Evolutionary conservation across 2,797 vertebrate genomes (phyloP), one percentile per base, ranked within the genome.

Genomic region (Pseudomugil tenellus): DNA sequence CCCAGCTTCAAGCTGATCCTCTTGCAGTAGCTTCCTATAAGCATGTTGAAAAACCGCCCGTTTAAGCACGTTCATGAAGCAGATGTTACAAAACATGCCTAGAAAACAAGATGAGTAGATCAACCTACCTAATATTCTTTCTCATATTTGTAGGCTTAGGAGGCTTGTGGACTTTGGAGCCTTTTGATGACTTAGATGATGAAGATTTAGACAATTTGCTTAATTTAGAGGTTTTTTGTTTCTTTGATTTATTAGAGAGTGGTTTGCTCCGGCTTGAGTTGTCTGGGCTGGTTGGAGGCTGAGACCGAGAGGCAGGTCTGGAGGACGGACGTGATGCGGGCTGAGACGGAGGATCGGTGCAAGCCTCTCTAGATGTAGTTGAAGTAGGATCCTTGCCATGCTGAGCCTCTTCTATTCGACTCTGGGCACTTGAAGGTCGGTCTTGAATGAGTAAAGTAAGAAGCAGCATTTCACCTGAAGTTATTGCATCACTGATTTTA

Each of bases 1-100:
- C 76, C 97, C 97, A 0, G 97, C 95, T 87, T 99, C 98, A 78
- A 99, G 90, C 76, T 99, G 97, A 86, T 99, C 96, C 81, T 99
- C 97, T 64, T 97, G 96, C 62, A 99, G 94, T 69, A 99, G 92
- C 88, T 98, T 99, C 87, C 98, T 99, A 90, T 90, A 62, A 67
- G 8, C 23, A 61, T 3, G 58, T 1, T 31, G 16, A 48, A 56
- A 72, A 70, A 23, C 0, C 5, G 9, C 52, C 29, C 54, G 16
- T 37, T 59, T 43, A 63, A 1, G 25, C 11, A 53, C 37, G 21
- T 59, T 31, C 16, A 49, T 2, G 8, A 25, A 32, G 51, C 31
- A 6, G 4, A 28, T 34, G 55, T 28, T 10, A 53, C 64, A 28
- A 32, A 37, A 57, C 2, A 60, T 13, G 34, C 7, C 3, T 8